Evolutionary conservation across 2,797 vertebrate genomes (phyloP).

Genomic region (Sarcoramphus papa): DNA sequence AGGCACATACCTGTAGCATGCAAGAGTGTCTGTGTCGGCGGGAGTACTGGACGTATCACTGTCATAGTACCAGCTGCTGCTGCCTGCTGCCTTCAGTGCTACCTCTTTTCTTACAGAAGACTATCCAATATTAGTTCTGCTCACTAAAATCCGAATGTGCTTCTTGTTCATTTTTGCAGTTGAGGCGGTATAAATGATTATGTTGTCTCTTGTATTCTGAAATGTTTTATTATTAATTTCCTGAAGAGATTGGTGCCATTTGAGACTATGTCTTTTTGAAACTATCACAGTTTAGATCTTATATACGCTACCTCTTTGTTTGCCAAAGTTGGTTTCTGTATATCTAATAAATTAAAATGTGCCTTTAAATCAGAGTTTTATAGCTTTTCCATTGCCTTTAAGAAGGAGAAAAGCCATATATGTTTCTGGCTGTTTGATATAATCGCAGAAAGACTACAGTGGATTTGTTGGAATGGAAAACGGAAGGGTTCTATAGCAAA

Average conservation of each 20-base stretch:
- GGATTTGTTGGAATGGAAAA: neutral
- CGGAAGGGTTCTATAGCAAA: neutral
- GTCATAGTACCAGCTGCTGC: neutral
- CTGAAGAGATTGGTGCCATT: neutral
- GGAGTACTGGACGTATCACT: neutral
- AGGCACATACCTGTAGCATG: neutral
- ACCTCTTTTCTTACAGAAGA: neutral
- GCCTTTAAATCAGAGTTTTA: conserved; percentile 15
- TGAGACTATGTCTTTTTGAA: neutral
- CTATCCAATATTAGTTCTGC: neutral
- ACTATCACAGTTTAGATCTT: neutral
- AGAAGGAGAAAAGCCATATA: neutral
- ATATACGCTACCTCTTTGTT: neutral
- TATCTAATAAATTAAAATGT: conserved; percentile 29
- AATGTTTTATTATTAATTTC: neutral
- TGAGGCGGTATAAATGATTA: neutral
- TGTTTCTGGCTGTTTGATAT: neutral
- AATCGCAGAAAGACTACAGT: neutral
- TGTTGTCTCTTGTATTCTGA: neutral
- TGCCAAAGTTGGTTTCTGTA: neutral
- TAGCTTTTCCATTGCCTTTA: neutral
- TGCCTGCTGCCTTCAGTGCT: neutral
- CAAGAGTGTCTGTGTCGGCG: neutral
- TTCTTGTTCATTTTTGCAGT: fast-evolving
- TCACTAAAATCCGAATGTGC: neutral